phyloP scores from a whole-genome alignment of 2,797 vertebrate species.

The Nannoperca obscura region DNA sequence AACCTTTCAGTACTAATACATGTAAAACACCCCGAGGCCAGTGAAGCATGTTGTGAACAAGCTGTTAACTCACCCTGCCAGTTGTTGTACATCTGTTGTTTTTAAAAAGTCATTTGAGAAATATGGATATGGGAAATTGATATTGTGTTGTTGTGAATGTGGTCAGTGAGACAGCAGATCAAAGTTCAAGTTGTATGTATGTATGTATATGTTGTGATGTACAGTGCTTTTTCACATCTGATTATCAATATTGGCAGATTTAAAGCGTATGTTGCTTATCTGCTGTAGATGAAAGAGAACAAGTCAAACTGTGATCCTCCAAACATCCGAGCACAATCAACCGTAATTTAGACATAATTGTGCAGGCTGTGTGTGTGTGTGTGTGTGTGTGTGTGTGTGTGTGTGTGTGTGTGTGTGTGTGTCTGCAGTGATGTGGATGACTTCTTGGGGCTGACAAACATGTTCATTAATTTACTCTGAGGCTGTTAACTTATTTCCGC shows the following conservation, averaged over 20 bases:
- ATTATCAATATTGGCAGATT: background rate
- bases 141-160: background rate
- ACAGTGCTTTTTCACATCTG: background rate
- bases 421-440: conserved; percentile 47
- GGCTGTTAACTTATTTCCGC: conserved; percentile 56
- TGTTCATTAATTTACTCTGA: conserved; percentile 69
- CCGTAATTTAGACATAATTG: conserved; percentile 33
- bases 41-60: background rate
- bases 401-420: conserved; percentile 23
- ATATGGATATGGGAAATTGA: background rate
- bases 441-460: conserved; percentile 39
- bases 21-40: background rate
- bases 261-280: background rate
- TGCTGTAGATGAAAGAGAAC: conserved; percentile 6
- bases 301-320: conserved; percentile 35
- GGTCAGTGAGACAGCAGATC: background rate
- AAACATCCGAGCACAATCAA: conserved; percentile 21
- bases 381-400: conserved; percentile 23
- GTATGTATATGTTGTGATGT: background rate
- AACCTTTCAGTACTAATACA: background rate
- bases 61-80: background rate
- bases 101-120: background rate
- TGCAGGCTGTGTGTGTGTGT: conserved; percentile 21
- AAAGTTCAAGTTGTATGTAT: background rate
- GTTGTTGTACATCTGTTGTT: background rate